phyloP scores from a whole-genome alignment of 2,113 vertebrate species.

The Melanerpes formicivorus region DNA sequence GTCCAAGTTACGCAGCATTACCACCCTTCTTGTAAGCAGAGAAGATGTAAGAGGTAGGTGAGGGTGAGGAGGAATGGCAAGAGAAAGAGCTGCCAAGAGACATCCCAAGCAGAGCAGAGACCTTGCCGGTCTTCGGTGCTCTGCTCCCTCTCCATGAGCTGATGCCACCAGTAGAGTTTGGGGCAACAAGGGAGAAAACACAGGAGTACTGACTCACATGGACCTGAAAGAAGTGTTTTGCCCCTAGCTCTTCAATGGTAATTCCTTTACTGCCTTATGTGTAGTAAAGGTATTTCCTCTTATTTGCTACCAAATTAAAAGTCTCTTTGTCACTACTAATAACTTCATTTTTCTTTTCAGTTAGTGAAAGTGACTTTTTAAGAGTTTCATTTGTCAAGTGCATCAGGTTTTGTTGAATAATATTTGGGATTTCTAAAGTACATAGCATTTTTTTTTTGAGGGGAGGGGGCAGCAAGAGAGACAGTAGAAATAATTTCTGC shows the following conservation, averaged over 20 bases:
- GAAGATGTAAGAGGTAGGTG: neutral
- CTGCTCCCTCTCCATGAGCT: neutral
- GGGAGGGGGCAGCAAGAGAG: neutral
- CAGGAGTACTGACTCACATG: neutral
- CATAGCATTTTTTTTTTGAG: neutral
- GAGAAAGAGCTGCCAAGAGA: neutral
- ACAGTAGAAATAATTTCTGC: neutral
- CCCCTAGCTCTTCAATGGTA: neutral
- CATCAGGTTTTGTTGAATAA: neutral
- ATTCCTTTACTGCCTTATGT: neutral
- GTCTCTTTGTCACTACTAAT: neutral
- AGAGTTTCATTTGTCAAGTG: neutral
- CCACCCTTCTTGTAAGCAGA: neutral
- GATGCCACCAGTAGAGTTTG: neutral
- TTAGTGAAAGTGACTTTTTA: neutral
- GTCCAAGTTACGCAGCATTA: neutral
- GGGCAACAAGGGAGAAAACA: neutral
- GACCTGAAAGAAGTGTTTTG: neutral
- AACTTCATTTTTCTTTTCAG: neutral
- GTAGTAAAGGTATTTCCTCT: neutral
- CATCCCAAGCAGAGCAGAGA: neutral
- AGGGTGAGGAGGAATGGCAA: neutral
- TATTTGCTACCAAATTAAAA: neutral
- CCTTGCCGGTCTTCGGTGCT: neutral
- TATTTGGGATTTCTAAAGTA: neutral